Conservation (phyloP, 2,113 vertebrate species). For the Cromileptes altivelis region DNA sequence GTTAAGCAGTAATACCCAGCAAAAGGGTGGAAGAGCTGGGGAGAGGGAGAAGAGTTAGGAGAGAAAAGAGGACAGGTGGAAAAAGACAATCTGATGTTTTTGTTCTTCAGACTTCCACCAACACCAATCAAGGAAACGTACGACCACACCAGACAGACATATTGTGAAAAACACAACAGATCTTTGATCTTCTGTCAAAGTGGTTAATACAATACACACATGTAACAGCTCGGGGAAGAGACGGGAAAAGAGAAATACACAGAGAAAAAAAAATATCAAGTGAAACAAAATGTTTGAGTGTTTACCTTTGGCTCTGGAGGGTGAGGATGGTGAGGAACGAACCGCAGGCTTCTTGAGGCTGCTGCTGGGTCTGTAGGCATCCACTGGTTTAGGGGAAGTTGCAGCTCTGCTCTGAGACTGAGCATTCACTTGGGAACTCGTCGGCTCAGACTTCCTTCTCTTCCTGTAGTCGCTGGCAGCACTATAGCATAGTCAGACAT, state of each 20-base stretch:
- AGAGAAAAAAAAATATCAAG: not conserved
- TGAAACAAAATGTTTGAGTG: not conserved
- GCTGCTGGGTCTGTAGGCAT: constrained; percentile 85
- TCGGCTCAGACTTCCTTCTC: constrained; percentile 96
- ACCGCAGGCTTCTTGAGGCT: constrained; percentile 88
- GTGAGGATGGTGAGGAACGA: constrained; percentile 95
- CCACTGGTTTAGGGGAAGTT: constrained; percentile 78
- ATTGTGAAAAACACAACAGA: constrained; percentile 24
- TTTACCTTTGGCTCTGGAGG: constrained; percentile 95
- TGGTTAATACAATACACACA: constrained; percentile 8
- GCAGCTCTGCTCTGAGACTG: constrained; percentile 82
- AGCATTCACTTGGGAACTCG: constrained; percentile 86
- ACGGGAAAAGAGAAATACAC: not conserved
- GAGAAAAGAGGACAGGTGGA: constrained; percentile 9
- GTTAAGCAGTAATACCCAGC: constrained; percentile 87
- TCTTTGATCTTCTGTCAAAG: not conserved
- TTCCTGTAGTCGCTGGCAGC: constrained; percentile 94
- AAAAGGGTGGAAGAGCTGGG: constrained; percentile 59
- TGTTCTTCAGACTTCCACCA: constrained; percentile 31
- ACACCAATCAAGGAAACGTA: constrained; percentile 5
- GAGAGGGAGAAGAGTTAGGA: constrained; percentile 19
- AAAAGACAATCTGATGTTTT: constrained; percentile 12
- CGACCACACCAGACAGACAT: constrained; percentile 25
- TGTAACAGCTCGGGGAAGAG: not conserved
- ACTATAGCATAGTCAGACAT: constrained; percentile 79